Base-by-base conservation (phyloP, 2,888 invertebrate species). In the Drosophila pseudotalamancana region DNA sequence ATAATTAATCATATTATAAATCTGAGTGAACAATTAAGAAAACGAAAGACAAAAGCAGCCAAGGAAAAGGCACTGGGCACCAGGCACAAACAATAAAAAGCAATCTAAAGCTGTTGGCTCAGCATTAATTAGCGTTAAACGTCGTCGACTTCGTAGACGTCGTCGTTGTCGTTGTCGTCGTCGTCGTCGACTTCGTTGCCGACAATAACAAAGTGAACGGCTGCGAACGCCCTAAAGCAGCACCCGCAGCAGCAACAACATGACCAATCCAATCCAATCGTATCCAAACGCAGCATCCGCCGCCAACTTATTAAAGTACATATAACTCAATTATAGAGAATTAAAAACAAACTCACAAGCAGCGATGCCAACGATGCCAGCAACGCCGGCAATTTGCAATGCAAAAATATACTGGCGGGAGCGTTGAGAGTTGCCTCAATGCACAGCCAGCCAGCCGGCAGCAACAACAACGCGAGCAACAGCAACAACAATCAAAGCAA, bases 281-380 rank as follows among this genome's bases (percentile, higher is more conserved):
- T 55, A 50, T 19, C 40, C 74, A 49, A 37, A 59, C 54, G 66
- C 87, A 84, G 77, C 87, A 73, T 71, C 87, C 86, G 78, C 77
- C 69, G 77, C 67, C 86, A 77, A 72, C 69, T 81, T 88, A 85
- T 85, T 87, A 83, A 84, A 84, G 87, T 88, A 81, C 86, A 88
- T 81, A 88, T 83, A 83, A 83, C 88, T 83, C 87, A 83, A 83
- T 83, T 83, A 83, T 70, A 64, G 82, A 87, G 83, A 85, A 88
- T 87, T 87, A 87, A 88, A 85, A 81, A 87, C 88, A 87, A 77
- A 87, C 88, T 81, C 88, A 60, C 46, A 39, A 51, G 40, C 40
- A 69, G 54, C 61, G 39, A 35, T 46, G 59, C 48, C 59, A 67
- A 14, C 77, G 48, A 56, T 27, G 59, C 61, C 77, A 67, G 48